Percentiles rank a stretch among this genome's conserved stretches.
These are phyloP conservation scores for Catostomus latipinnis DNA, from an alignment of 2,797 vertebrate species.

Conservation along the genomic window DNA sequence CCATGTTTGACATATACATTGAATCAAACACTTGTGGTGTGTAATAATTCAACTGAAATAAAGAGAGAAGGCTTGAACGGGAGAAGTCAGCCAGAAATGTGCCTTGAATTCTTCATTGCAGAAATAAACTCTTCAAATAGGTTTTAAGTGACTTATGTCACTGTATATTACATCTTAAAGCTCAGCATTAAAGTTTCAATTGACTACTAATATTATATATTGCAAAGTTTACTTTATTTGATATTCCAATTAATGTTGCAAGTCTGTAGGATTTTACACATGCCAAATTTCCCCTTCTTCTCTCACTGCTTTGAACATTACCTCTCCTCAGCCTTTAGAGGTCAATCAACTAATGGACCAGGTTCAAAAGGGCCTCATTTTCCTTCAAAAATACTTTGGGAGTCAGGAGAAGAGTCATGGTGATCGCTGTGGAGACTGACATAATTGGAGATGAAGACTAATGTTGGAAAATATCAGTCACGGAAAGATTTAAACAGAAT, in stretches of 20 bases:
- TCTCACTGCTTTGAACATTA: neutral
- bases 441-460: no score
- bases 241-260: no score
- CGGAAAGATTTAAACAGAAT: neutral
- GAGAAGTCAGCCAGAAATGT: neutral
- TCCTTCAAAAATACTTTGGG: no score
- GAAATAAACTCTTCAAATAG: neutral
- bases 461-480: neutral
- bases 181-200: neutral
- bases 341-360: conserved; percentile 70
- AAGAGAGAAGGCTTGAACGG: neutral
- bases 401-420: neutral
- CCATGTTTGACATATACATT: conserved; percentile 66
- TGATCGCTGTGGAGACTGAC: no score
- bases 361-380: no score
- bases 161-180: neutral
- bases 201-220: no score
- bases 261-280: no score
- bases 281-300: no score
- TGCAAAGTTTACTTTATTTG: no score
- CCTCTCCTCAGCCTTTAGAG: conserved; percentile 64
- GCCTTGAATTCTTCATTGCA: neutral
- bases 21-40: conserved; percentile 46
- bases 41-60: conserved; percentile 34
- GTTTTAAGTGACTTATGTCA: neutral